These are phyloP conservation scores for Diadema setosum DNA, from an alignment of 35 echinoderm and acorn worm species.

Conservation along the genomic window DNA sequence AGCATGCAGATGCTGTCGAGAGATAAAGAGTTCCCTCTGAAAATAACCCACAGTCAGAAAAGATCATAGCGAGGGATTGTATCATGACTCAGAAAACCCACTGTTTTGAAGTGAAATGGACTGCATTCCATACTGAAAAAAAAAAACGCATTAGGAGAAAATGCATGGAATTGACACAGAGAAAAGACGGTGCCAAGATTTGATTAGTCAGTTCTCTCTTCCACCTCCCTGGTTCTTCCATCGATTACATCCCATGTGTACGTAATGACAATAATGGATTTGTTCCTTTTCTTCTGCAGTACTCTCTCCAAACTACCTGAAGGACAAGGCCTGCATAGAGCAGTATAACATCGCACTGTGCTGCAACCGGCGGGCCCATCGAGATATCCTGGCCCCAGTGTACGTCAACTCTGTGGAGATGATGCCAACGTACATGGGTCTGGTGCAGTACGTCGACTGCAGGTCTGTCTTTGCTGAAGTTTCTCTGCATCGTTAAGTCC, in stretches of 20 bases:
- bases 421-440: conserved; percentile 88
- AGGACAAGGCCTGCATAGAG: conserved; percentile 63
- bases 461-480: conserved; percentile 27
- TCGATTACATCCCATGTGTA: neutral
- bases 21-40: no score
- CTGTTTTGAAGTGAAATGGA: neutral
- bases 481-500: neutral
- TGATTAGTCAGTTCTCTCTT: neutral
- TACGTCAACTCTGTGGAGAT: conserved; percentile 60
- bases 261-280: neutral
- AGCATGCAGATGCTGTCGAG: no score
- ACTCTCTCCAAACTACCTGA: conserved; percentile 53
- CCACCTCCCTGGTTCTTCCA: neutral
- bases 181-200: neutral
- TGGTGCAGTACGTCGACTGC: conserved; percentile 98
- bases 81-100: neutral
- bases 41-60: no score
- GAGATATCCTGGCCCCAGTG: conserved; percentile 82
- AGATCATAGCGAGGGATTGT: neutral
- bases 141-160: neutral
- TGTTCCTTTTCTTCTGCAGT: conserved; percentile 27
- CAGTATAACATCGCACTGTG: conserved; percentile 94
- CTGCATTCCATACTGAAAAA: neutral
- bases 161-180: no score
- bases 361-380: conserved; percentile 70